Conservation (phyloP, 2,888 invertebrate genomes). For the Trypoxylon attenuatum region DNA sequence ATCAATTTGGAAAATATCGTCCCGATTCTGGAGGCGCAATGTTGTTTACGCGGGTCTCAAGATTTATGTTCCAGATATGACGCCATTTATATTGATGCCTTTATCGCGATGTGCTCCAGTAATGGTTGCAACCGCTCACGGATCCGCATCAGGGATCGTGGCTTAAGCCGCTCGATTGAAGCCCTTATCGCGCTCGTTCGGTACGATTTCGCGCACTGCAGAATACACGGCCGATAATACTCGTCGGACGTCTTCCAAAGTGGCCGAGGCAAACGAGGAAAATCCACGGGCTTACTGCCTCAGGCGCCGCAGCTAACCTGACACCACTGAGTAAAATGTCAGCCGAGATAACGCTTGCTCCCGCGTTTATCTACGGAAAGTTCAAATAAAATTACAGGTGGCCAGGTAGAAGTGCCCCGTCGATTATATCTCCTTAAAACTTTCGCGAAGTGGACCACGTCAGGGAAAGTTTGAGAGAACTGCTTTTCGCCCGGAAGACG, state of each 20-base stretch:
- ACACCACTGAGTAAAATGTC: slow-evolving; percentile 23
- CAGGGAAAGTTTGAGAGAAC: slow-evolving; percentile 27
- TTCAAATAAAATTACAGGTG: slow-evolving; percentile 38
- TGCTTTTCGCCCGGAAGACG: too few relatives aligned
- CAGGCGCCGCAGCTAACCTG: background rate
- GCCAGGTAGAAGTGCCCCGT: slow-evolving; percentile 15
- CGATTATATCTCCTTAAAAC: slow-evolving; percentile 33
- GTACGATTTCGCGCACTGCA: too few relatives aligned
- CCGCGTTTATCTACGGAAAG: slow-evolving; percentile 23
- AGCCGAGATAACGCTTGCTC: slow-evolving; percentile 1
- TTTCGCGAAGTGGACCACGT: slow-evolving; percentile 6
- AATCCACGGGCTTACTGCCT: background rate
- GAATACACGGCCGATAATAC: background rate
- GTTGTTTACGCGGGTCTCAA: too few relatives aligned
- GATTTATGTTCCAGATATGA: too few relatives aligned
- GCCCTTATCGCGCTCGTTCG: too few relatives aligned
- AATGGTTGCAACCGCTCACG: too few relatives aligned
- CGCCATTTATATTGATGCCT: too few relatives aligned
- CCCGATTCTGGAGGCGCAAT: too few relatives aligned
- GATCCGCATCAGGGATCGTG: too few relatives aligned
- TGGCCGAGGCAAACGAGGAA: background rate
- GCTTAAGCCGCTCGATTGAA: background rate
- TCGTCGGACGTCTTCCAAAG: background rate
- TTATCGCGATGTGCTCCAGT: too few relatives aligned
- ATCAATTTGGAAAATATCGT: background rate